A percentile compares a stretch with the other conserved stretches of the same genome.
Conservation (phyloP, 2,888 invertebrate species). For the Bellardia bayeri region DNA sequence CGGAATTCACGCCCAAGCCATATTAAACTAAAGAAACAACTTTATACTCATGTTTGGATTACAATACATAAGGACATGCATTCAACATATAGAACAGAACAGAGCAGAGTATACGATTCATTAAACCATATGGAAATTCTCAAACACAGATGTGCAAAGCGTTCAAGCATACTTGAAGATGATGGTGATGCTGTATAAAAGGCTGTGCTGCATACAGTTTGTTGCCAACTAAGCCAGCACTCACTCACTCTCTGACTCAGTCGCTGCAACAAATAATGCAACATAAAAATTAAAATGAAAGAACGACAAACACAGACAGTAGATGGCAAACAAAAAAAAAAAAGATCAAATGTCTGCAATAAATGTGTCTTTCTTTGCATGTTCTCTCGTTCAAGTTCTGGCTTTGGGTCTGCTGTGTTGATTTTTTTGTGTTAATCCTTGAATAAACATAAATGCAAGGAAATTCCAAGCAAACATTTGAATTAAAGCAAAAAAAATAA, state of each 20-base stretch:
- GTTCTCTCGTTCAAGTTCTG: constrained; percentile 28
- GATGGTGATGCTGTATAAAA: constrained; percentile 15
- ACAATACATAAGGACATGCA: constrained; percentile 43
- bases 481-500: constrained; percentile 51
- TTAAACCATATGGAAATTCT: constrained; percentile 71
- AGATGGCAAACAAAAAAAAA: neutral
- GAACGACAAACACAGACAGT: constrained; percentile 5
- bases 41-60: constrained; percentile 38
- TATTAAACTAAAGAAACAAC: constrained; percentile 50
- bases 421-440: constrained; percentile 67
- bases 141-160: constrained; percentile 72
- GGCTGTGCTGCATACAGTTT: constrained; percentile 25
- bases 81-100: neutral
- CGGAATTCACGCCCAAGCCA: constrained; percentile 71
- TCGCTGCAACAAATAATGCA: constrained; percentile 39
- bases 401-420: constrained; percentile 13
- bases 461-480: constrained; percentile 64
- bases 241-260: neutral
- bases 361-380: constrained; percentile 63
- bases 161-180: constrained; percentile 66
- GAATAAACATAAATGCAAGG: constrained; percentile 65
- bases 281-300: constrained; percentile 23
- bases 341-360: constrained; percentile 71
- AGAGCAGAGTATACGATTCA: constrained; percentile 48
- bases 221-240: constrained; percentile 48